Evolutionary conservation across 2,113 vertebrate species (phyloP).

Genomic region (Anthoscopus minutus): DNA sequence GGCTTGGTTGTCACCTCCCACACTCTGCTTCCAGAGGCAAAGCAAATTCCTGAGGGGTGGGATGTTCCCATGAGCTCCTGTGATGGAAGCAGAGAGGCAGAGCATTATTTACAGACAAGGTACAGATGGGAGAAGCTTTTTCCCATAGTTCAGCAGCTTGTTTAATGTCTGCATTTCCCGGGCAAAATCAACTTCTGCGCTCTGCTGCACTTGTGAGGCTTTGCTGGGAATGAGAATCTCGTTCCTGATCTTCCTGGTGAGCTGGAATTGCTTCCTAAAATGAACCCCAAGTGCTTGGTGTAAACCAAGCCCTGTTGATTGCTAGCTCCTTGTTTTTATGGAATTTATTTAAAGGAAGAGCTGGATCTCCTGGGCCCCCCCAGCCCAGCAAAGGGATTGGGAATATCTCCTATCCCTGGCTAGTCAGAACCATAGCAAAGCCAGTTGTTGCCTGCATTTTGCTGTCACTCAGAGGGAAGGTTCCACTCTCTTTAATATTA

Average conservation of each 20-base stretch:
- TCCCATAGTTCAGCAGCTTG: not conserved
- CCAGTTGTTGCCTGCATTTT: not conserved
- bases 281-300: not conserved
- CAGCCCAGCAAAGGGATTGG: not conserved
- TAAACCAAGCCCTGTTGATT: not conserved
- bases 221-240: not conserved
- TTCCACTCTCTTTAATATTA: not conserved
- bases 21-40: not conserved
- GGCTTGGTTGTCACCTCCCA: not conserved
- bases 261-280: not conserved
- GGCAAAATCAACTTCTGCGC: not conserved
- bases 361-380: not conserved
- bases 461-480: not conserved
- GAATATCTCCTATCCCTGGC: not conserved
- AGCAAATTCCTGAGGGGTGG: not conserved
- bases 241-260: not conserved
- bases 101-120: constrained; percentile 9
- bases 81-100: not conserved
- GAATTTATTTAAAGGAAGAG: not conserved
- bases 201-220: not conserved
- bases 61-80: not conserved
- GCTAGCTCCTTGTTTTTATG: not conserved
- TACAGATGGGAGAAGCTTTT: not conserved
- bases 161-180: not conserved
- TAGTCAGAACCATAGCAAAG: not conserved